Evolutionary conservation across 1,140 invertebrate species (phyloP).

Genomic region (Homarus americanus): DNA sequence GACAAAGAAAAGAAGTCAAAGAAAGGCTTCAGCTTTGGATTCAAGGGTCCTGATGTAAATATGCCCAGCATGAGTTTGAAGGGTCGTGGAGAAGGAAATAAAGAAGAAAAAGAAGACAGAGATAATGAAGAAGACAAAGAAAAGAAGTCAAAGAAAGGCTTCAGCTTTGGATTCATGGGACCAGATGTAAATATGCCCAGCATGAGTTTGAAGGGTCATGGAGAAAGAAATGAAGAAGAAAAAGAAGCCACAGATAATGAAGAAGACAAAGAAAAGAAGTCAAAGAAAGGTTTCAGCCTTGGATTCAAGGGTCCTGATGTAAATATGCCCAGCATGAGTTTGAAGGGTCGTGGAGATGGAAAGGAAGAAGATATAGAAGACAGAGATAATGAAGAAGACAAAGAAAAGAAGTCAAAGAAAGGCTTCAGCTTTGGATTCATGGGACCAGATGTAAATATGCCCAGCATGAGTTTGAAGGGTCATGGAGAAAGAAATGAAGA

Average conservation of each 20-base stretch:
- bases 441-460: constrained; percentile 24
- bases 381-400: neutral
- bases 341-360: neutral
- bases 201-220: constrained; percentile 18
- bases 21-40: constrained; percentile 22
- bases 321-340: constrained; percentile 18
- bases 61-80: constrained; percentile 28
- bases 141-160: constrained; percentile 27
- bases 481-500: neutral
- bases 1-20: constrained; percentile 31
- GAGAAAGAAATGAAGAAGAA: neutral
- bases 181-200: constrained; percentile 32
- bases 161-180: constrained; percentile 40
- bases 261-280: constrained; percentile 8
- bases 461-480: neutral
- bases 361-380: neutral
- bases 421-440: constrained; percentile 6
- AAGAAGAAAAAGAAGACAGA: neutral
- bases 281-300: constrained; percentile 39
- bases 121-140: constrained; percentile 1
- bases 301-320: constrained; percentile 43
- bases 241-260: neutral
- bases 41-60: constrained; percentile 29
- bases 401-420: neutral
- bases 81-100: constrained; percentile 1